phyloP scores from a whole-genome alignment of 1,140 invertebrate species.

The Chrysoperla carnea region DNA sequence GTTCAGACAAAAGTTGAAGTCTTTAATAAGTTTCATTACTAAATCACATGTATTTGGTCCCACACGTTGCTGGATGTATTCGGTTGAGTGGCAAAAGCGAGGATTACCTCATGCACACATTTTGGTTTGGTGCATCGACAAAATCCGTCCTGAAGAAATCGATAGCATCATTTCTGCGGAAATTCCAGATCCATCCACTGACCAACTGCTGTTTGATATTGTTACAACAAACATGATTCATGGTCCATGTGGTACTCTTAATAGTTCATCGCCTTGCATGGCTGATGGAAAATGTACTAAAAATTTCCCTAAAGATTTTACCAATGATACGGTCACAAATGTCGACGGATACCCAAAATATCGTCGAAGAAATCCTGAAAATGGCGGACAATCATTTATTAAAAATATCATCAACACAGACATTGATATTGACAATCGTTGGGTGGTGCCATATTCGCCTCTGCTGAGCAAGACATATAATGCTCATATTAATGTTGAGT shows the following conservation, averaged over 20 bases:
- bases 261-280: conserved; percentile 28
- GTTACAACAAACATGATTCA: conserved; percentile 29
- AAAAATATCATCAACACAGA: conserved; percentile 4
- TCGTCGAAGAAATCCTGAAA: conserved; percentile 5
- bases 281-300: conserved; percentile 25
- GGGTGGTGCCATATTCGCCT: conserved; percentile 22
- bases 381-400: conserved; percentile 5
- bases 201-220: conserved; percentile 20
- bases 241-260: conserved; percentile 29
- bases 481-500: conserved; percentile 22
- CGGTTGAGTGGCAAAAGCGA: too few species aligned
- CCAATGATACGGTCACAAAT: conserved; percentile 17
- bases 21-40: too few species aligned
- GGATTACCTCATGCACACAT: too few species aligned
- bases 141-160: too few species aligned
- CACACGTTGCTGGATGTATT: too few species aligned
- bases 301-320: conserved; percentile 18
- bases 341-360: conserved; percentile 19
- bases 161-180: too few species aligned
- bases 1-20: too few species aligned
- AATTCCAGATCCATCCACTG: too few species aligned
- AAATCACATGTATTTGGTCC: too few species aligned
- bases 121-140: too few species aligned
- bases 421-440: conserved; percentile 9
- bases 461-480: conserved; percentile 27